Evolutionary conservation across 53 echinoderm and acorn worm species (phyloP).

Genomic region (Antedon mediterranea): DNA sequence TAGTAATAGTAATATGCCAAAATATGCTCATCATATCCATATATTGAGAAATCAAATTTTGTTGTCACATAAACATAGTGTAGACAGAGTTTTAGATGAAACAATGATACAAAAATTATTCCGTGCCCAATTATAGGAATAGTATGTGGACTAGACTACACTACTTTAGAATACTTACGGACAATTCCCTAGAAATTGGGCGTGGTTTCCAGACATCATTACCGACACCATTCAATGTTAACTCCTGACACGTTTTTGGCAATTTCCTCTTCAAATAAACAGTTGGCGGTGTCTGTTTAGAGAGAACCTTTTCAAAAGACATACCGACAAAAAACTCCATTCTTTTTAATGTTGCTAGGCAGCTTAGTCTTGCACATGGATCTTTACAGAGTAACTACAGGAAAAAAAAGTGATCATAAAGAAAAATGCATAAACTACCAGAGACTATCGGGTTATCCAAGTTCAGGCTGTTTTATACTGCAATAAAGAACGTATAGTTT

Average conservation of each 20-base stretch:
- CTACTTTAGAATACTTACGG: conserved; percentile 37
- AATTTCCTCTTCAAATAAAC: conserved; percentile 61
- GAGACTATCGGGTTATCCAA: too few species aligned
- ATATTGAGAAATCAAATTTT: too few species aligned
- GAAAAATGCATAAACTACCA: too few species aligned
- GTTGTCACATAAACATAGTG: too few species aligned
- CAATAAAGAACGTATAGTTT: too few species aligned
- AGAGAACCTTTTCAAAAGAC: conserved; percentile 72
- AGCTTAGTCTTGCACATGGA: conserved; percentile 54
- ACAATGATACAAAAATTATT: background rate
- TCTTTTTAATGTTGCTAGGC: conserved; percentile 43
- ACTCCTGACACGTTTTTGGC: conserved; percentile 32
- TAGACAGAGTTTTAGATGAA: too few species aligned
- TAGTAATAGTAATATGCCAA: too few species aligned
- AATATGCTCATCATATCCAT: too few species aligned
- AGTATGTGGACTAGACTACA: conserved; percentile 43
- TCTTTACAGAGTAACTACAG: conserved; percentile 69
- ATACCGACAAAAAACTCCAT: conserved; percentile 50
- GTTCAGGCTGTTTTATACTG: too few species aligned
- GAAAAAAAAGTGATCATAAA: background rate
- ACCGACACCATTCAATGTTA: background rate
- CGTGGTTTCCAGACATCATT: background rate
- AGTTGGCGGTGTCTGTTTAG: conserved; percentile 52
- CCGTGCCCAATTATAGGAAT: background rate
- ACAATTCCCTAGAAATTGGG: conserved; percentile 7